Conservation (phyloP, 2,797 vertebrate genomes). For the Spheniscus humboldti region DNA sequence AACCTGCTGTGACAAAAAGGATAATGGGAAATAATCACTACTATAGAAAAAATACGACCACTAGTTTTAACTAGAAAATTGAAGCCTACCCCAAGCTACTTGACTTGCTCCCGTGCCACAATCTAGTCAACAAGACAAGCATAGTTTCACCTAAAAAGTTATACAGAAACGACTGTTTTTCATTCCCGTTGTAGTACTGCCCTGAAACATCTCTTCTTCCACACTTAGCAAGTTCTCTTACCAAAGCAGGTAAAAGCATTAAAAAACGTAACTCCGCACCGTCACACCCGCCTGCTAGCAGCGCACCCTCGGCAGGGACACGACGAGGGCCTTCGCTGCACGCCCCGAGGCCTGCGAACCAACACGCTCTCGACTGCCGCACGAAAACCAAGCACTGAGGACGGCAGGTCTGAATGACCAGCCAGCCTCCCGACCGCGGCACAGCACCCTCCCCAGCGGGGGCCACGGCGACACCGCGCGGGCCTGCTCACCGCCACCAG, state of each 20-base stretch:
- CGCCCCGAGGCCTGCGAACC: not conserved
- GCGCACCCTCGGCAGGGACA: not conserved
- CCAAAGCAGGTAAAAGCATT: too few relatives aligned
- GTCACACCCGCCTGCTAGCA: not conserved
- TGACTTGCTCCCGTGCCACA: not conserved
- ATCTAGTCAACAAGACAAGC: accelerated
- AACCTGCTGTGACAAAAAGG: not conserved
- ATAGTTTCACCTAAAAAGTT: not conserved
- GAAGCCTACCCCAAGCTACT: not conserved
- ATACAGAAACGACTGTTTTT: accelerated
- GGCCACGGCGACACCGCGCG: not conserved
- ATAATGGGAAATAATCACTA: not conserved
- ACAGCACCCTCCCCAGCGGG: not conserved
- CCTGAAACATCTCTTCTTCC: not conserved
- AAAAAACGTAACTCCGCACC: too few relatives aligned
- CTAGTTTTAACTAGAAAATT: not conserved
- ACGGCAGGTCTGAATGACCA: not conserved
- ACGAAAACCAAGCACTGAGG: too few relatives aligned
- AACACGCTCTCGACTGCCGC: too few relatives aligned
- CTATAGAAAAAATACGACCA: accelerated
- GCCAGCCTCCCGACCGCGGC: not conserved
- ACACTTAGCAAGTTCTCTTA: too few relatives aligned
- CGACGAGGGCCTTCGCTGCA: not conserved
- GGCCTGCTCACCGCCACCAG: not conserved
- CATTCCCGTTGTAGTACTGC: accelerated